These are phyloP conservation scores for Slavum lentiscoides DNA, from an alignment of 2,888 invertebrate genomes.

Conservation along the genomic window DNA sequence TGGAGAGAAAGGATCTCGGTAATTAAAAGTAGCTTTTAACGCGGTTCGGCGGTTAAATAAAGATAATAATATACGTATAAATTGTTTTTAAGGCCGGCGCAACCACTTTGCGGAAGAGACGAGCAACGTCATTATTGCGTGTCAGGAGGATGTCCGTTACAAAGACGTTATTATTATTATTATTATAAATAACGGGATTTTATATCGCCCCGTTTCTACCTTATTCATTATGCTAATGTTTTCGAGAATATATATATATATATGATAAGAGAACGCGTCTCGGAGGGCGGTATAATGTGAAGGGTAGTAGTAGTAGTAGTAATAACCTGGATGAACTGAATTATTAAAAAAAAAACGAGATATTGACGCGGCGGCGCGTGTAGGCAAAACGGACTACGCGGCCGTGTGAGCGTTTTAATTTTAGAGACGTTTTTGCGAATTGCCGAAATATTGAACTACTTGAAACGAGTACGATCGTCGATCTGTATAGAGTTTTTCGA, in stretches of 20 bases:
- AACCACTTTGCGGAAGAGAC: conserved; percentile 46
- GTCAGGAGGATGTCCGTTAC: conserved; percentile 49
- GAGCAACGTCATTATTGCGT: conserved; percentile 39
- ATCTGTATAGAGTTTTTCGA: no score
- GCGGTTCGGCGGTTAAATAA: conserved; percentile 40
- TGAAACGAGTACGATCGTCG: no score
- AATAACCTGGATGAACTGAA: background rate
- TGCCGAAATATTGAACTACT: no score
- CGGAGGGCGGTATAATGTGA: background rate
- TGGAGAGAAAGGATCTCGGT: conserved; percentile 49
- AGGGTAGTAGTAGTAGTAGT: background rate
- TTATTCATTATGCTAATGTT: conserved; percentile 51
- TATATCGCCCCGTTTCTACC: background rate
- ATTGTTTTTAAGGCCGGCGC: conserved; percentile 49
- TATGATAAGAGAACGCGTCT: conserved; percentile 1
- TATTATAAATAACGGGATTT: conserved; percentile 49
- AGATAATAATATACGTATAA: conserved; percentile 33
- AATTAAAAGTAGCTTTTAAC: conserved; percentile 52
- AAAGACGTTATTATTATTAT: conserved; percentile 21
- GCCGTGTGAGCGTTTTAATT: background rate
- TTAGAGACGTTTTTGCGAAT: no score
- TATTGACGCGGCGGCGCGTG: background rate
- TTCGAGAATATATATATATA: background rate
- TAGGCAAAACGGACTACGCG: background rate
- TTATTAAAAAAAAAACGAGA: background rate